These are phyloP conservation scores for Oxycera nigricornis DNA, from an alignment of 2,888 invertebrate species.

Conservation along the genomic window DNA sequence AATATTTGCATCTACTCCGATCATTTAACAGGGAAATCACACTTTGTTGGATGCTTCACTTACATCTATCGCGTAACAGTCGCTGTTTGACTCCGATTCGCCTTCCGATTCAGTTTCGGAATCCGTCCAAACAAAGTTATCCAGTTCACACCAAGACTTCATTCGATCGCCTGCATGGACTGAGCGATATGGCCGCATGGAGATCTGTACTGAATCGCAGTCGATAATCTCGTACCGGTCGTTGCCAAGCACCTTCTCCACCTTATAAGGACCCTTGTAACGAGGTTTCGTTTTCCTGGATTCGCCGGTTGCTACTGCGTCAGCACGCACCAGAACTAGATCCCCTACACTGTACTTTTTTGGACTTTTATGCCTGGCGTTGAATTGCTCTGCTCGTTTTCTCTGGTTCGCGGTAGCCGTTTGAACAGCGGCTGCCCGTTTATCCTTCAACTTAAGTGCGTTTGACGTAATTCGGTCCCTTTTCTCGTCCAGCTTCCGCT, in stretches of 20 bases:
- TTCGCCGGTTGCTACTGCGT: not conserved
- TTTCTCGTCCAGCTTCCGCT: not conserved
- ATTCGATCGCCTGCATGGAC: not conserved
- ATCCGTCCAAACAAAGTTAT: not conserved
- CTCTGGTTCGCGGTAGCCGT: too few relatives aligned
- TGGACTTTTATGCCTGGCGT: not conserved
- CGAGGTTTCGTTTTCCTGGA: not conserved
- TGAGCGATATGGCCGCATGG: not conserved
- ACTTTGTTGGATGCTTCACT: not conserved
- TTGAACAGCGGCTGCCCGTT: too few relatives aligned
- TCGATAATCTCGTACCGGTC: constrained; percentile 12
- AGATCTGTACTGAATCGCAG: not conserved
- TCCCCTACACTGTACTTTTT: not conserved
- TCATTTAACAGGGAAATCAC: not conserved
- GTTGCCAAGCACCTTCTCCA: not conserved
- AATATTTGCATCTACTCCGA: not conserved
- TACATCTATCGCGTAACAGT: not conserved
- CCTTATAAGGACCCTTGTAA: not conserved
- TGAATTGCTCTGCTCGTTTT: too few relatives aligned
- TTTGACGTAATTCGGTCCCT: too few relatives aligned
- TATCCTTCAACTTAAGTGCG: too few relatives aligned
- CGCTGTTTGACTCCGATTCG: not conserved
- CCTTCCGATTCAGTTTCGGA: constrained; percentile 6
- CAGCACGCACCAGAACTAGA: not conserved
- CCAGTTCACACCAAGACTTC: constrained; percentile 2